Evolutionary conservation across 2,797 vertebrate species (phyloP), one percentile per base, ranked within the genome.

Genomic region (Acipenser oxyrinchus): DNA sequence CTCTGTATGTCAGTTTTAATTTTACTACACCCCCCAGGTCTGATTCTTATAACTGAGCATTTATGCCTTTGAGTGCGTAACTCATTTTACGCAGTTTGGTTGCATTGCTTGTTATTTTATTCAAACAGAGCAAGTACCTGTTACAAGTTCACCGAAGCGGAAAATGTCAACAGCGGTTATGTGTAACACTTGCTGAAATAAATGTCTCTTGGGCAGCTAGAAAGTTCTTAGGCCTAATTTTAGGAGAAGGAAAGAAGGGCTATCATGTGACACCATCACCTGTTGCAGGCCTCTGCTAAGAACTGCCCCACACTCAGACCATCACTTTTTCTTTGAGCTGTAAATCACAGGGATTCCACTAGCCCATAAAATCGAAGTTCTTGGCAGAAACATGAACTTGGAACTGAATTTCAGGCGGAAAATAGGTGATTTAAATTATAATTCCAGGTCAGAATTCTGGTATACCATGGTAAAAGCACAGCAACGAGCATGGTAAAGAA

Each of bases 151-250:
- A 57, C n/a, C 13, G 49, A 37, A 50, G 49, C 60, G 48, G 71
- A 53, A 71, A 67, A 69, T 12, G 37, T 69, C 60, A 52, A 67
- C 50, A 51, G 63, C 48, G 65, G 63, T 63, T 57, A 11, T 70
- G 65, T 71, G 70, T 65, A 73, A 72, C 76, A 71, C 70, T 62
- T 66, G 49, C 68, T 71, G 65, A 63, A 72, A 50, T 65, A 37
- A 66, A 70, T 23, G 7, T 63, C 73, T 69, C 68, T 63, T 72
- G 67, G 70, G 74, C 78, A 77, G 72, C 75, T 74, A 75, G 73
- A 74, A 79, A 75, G 70, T 71, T 78, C 64, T 72, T 77, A 10
- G 6, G 70, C 75, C 84, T 89, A 83, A 86, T 85, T 88, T 83
- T 88, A 88, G 85, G 73, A 60, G 1, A 55, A 73, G 71, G 72